Evolutionary conservation across 2,113 vertebrate species (phyloP).

Genomic region (Lepidothrix coronata): DNA sequence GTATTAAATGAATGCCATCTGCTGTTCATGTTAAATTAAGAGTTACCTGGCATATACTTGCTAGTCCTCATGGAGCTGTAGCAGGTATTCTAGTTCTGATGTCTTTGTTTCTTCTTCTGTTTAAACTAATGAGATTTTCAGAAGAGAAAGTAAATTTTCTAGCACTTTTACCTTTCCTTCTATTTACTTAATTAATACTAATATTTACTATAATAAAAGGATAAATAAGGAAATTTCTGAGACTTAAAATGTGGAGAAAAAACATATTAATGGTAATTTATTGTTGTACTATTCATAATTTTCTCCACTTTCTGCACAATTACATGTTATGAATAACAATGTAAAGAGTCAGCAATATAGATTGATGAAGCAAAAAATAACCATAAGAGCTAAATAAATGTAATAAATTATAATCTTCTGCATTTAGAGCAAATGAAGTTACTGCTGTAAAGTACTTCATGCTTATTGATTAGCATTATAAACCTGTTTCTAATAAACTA

Average conservation of each 20-base stretch:
- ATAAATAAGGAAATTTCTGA: not conserved
- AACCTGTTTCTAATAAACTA: not conserved
- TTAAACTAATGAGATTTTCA: not conserved
- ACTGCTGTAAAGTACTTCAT: not conserved
- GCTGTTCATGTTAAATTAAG: not conserved
- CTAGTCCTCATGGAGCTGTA: not conserved
- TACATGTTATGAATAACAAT: not conserved
- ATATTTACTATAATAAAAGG: not conserved
- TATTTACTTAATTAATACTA: not conserved
- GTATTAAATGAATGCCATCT: not conserved
- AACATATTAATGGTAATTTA: not conserved
- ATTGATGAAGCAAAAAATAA: slow-evolving; percentile 9
- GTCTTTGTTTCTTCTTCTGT: not conserved
- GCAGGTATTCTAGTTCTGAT: not conserved
- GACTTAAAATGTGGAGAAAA: not conserved
- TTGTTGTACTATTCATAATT: not conserved
- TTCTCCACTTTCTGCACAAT: not conserved
- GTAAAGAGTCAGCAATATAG: not conserved
- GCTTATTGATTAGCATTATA: slow-evolving; percentile 1
- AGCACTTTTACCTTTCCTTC: not conserved
- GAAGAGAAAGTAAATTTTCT: not conserved
- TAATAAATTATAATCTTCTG: slow-evolving; percentile 17
- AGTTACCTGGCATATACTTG: not conserved
- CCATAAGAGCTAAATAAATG: not conserved
- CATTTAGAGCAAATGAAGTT: not conserved